phyloP scores from a whole-genome alignment of 2,113 vertebrate species.

The Chiloscyllium plagiosum region DNA sequence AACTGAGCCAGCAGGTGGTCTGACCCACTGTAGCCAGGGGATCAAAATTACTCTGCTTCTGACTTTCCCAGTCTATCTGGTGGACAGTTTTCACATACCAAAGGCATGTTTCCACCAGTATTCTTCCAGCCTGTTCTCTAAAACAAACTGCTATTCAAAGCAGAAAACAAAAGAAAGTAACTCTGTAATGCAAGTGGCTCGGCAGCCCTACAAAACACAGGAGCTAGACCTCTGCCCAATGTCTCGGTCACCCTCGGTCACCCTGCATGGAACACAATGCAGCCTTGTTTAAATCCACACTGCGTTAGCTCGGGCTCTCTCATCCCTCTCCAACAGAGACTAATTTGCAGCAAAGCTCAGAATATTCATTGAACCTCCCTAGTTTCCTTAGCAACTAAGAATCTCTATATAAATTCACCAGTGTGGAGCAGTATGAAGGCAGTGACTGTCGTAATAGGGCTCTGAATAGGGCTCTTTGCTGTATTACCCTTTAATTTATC shows the following conservation, averaged over 20 bases:
- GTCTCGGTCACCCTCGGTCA: background rate
- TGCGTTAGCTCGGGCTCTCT: background rate
- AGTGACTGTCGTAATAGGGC: background rate
- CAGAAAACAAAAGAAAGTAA: background rate
- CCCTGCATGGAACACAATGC: conserved; percentile 8
- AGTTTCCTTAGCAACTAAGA: background rate
- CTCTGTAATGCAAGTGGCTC: background rate
- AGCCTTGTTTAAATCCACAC: background rate
- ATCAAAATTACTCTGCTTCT: background rate
- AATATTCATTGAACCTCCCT: background rate
- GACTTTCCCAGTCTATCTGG: background rate
- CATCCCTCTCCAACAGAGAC: background rate
- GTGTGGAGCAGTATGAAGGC: background rate
- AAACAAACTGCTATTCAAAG: background rate
- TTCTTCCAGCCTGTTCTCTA: background rate
- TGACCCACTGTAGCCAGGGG: background rate
- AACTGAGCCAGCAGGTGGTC: background rate
- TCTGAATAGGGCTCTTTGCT: background rate
- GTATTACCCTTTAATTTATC: background rate
- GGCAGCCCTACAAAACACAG: background rate
- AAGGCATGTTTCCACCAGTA: background rate
- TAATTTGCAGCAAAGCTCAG: background rate
- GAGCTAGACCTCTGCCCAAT: background rate
- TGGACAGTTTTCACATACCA: background rate
- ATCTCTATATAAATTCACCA: background rate